Percentiles rank a stretch among this genome's conserved stretches.
Conservation (phyloP, 2,888 invertebrate species). For the Falcaria lacertinaria region DNA sequence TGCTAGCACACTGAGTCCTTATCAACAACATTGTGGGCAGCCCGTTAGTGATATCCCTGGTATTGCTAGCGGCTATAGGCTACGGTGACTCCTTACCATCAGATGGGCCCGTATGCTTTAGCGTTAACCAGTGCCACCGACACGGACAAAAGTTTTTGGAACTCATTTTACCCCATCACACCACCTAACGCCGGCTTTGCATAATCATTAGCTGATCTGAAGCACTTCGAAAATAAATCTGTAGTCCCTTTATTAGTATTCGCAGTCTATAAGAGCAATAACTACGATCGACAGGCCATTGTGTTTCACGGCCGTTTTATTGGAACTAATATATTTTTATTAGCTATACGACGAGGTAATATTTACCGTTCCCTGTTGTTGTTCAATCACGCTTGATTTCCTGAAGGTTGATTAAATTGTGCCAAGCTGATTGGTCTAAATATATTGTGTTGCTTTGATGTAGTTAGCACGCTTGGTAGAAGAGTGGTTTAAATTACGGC, state of each 20-base stretch:
- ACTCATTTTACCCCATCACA: no score
- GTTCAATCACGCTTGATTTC: conserved; percentile 4
- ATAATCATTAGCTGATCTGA: background rate
- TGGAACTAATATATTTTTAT: conserved; percentile 8
- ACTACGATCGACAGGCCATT: background rate
- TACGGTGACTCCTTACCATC: no score
- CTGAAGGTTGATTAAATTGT: conserved; percentile 3
- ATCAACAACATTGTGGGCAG: no score
- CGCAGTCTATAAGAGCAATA: background rate
- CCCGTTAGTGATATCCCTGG: no score
- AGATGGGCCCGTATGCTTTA: no score
- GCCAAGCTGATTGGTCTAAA: background rate
- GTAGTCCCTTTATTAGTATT: background rate
- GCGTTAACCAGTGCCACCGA: no score
- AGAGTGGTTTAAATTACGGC: background rate
- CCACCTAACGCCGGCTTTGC: no score
- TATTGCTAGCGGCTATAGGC: no score
- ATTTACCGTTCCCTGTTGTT: conserved; percentile 3
- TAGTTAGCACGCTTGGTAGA: background rate
- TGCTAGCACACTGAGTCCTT: no score
- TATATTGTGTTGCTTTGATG: conserved; percentile 1
- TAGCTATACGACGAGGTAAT: conserved; percentile 5
- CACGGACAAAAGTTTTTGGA: no score
- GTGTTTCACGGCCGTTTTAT: conserved; percentile 5
- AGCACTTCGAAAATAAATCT: background rate